Evolutionary conservation across 2,797 vertebrate genomes (phyloP), one percentile per base, ranked within the genome.

Genomic region (Paedocypris micromegethes): DNA sequence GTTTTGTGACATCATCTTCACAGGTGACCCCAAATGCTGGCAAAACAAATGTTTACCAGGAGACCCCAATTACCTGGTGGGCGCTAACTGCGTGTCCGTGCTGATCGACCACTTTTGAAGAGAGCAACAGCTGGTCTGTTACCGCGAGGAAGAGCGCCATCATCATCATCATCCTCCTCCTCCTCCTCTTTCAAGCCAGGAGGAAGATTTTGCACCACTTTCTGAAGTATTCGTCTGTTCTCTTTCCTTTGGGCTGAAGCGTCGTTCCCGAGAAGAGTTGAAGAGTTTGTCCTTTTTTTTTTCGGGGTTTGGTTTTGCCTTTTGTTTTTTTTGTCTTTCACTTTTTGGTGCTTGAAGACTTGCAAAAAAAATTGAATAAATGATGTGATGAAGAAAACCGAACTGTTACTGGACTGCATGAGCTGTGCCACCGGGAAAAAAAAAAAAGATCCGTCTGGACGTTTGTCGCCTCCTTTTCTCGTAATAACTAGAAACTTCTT

Each of bases 1-100:
- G 37, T 46, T n/a, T 41, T 43, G 1, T 57, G n/a, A 9, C 44
- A 74, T 1, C 72, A 72, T 87, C 73, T 56, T 82, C 77, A 66
- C 89, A 99, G 97, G 96, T 93, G 96, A 99, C 84, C 95, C 95
- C 79, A 98, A 98, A 91, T 97, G 93, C 81, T 99, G 96, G 97
- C 96, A 99, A 89, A 99, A 99, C 90, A 98, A 99, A 90, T 96
- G 93, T 88, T 93, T 99, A 89, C 94, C 95, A 0, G 96, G 97
- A 83, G 97, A 99, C 84, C 95, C 96, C 72, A 99, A 98, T 91
- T 98, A 98, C 86, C 93, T 98, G 86, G 96, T 98, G 85, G 97
- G 97, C 81, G 94, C 96, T 83, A 99, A 99, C 90, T 98, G 96
- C 83, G 96, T 99, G 79, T 99, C 97, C 78, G 97, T 99, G 85